Evolutionary conservation across 2,113 vertebrate genomes (phyloP), one percentile per base, ranked within the genome.

Genomic region (Chlamydotis undulata): DNA sequence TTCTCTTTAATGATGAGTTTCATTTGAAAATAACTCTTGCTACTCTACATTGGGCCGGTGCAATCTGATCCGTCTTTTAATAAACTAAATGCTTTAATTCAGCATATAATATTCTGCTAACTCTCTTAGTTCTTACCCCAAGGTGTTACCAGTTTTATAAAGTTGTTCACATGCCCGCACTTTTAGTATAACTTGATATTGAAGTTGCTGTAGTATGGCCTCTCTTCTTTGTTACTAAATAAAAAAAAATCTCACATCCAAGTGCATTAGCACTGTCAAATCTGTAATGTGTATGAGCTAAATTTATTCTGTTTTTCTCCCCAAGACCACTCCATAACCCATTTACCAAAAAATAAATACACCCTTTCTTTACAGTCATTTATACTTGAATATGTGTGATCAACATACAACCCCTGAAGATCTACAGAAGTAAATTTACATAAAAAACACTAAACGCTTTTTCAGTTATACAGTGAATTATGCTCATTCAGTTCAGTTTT

Each of bases 121-220:
- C 9, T 21, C 4, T 35, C 59, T 41, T 14, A 31, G 59, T 35
- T 65, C 74, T 60, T 33, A 61, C 6, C 23, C 37, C 55, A 39
- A 39, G n/a, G 31, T 63, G 31, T 14, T 68, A 41, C n/a, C 26
- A 59, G n/a, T 13, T 77, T 64, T 49, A 41, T 33, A 0, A 1
- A 35, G 47, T 17, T 29, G n/a, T 6, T 81, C 45, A 39, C 22
- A 59, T 10, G 18, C 12, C 6, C 0, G 0, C 3, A 14, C 37
- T 60, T 31, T 9, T 4, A 39, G 15, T 73, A 35, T n/a, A 31
- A 43, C 11, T 5, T 45, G 39, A 45, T 18, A 13, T 1, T 35
- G 16, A 47, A 31, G 50, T 3, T 65, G 50, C 70, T 82, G 25
- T 35, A 85, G 50, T 4, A 65, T 0, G 0, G 39, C 35, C 12